Percentiles rank a stretch among this genome's conserved stretches.
These are phyloP conservation scores for Sphyrna mokarran DNA, from an alignment of 2,113 vertebrate species.

Conservation along the genomic window DNA sequence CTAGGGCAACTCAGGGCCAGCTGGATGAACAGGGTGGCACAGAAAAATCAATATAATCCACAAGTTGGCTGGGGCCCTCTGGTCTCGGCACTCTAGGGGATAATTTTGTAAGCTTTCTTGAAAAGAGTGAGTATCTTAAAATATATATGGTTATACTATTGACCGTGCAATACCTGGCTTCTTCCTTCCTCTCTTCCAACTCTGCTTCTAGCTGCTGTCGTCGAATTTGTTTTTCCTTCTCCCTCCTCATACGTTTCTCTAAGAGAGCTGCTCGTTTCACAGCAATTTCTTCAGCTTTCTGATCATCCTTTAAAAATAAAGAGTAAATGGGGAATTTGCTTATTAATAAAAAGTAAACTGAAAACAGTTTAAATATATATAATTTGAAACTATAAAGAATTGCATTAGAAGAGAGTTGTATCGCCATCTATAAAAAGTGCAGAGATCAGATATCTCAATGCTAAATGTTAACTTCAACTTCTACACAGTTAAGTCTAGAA, in stretches of 20 bases:
- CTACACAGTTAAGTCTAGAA: neutral
- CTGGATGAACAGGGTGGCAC: too few relatives aligned
- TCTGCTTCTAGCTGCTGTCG: slow-evolving; percentile 86
- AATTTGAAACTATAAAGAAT: slow-evolving; percentile 2
- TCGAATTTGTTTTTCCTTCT: slow-evolving; percentile 80
- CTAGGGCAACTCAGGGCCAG: too few relatives aligned
- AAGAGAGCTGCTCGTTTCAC: slow-evolving; percentile 85
- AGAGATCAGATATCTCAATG: neutral
- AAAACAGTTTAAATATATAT: neutral
- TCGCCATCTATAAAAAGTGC: neutral
- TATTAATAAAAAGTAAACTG: neutral
- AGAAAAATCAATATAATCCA: too few relatives aligned
- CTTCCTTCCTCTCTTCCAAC: slow-evolving; percentile 85
- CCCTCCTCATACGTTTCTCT: slow-evolving; percentile 85
- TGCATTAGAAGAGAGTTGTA: neutral
- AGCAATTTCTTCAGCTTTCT: slow-evolving; percentile 87
- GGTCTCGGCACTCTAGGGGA: too few relatives aligned
- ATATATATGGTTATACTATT: neutral
- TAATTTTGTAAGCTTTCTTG: too few relatives aligned
- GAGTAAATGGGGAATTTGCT: neutral
- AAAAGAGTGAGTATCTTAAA: neutral
- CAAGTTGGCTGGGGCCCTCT: too few relatives aligned
- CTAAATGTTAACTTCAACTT: neutral
- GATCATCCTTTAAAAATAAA: slow-evolving; percentile 69
- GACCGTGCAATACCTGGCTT: slow-evolving; percentile 69